These are phyloP conservation scores for Henricia sp. DNA, from an alignment of 53 echinoderm and acorn worm genomes.

Conservation along the genomic window DNA sequence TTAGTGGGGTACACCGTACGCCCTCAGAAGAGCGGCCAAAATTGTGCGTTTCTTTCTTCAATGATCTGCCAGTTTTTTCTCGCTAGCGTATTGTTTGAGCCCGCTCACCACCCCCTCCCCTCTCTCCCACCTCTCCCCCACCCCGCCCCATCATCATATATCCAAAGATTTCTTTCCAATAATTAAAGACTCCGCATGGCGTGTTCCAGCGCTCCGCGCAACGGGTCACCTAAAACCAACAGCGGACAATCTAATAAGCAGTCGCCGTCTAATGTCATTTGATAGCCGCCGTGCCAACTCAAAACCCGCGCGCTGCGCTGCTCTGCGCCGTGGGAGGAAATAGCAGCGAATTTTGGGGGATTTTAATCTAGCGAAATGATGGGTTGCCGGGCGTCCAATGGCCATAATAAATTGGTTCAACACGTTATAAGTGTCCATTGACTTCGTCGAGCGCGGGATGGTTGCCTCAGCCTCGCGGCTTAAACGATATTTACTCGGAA, in stretches of 20 bases:
- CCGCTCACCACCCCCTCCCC: too few species aligned
- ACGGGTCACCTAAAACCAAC: conserved; percentile 59
- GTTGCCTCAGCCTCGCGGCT: neutral
- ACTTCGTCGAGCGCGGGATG: conserved; percentile 42
- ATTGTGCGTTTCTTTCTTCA: too few species aligned
- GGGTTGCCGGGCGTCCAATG: conserved; percentile 55
- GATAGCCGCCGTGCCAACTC: too few species aligned
- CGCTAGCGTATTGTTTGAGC: too few species aligned
- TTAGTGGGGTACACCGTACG: too few species aligned
- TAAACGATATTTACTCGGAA: conserved; percentile 35
- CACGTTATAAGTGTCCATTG: conserved; percentile 66
- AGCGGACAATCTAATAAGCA: conserved; percentile 52
- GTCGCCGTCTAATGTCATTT: conserved; percentile 53
- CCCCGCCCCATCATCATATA: too few species aligned
- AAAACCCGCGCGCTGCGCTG: conserved; percentile 13
- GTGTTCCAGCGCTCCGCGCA: neutral
- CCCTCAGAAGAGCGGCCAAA: too few species aligned
- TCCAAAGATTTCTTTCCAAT: too few species aligned
- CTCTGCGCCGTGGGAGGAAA: conserved; percentile 55
- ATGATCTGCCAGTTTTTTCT: too few species aligned
- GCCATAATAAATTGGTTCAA: conserved; percentile 64
- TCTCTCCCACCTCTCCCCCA: too few species aligned
- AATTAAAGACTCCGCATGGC: neutral
- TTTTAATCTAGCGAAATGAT: conserved; percentile 66
- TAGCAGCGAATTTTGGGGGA: conserved; percentile 57